phyloP scores from a whole-genome alignment of 2,113 vertebrate genomes.

The Clarias gariepinus region DNA sequence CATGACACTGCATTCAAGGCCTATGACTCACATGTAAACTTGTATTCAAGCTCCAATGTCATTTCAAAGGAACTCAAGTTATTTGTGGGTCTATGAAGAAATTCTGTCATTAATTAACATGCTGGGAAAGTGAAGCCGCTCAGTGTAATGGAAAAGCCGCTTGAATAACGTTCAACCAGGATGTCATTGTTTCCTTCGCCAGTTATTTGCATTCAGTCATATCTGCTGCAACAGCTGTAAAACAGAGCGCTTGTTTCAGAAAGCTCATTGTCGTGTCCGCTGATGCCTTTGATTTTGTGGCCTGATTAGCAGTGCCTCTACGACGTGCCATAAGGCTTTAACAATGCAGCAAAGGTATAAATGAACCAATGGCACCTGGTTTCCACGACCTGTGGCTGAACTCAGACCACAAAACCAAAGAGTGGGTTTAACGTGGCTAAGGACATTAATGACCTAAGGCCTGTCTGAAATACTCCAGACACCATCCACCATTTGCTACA shows the following conservation, averaged over 20 bases:
- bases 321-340: conserved; percentile 43
- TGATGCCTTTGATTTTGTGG: conserved; percentile 31
- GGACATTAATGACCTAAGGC: conserved; percentile 65
- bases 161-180: conserved; percentile 40
- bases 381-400: conserved; percentile 67
- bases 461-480: conserved; percentile 70
- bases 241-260: conserved; percentile 38
- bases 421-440: conserved; percentile 66
- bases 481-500: conserved; percentile 59
- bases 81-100: conserved; percentile 20
- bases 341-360: conserved; percentile 51
- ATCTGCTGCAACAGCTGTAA: conserved; percentile 42
- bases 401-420: conserved; percentile 65
- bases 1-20: conserved; percentile 10
- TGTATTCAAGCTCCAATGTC: conserved; percentile 11
- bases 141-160: conserved; percentile 33
- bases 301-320: conserved; percentile 50
- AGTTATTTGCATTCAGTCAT: conserved; percentile 36
- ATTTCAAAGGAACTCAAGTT: conserved; percentile 6
- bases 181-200: conserved; percentile 19
- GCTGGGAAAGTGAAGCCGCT: conserved; percentile 25
- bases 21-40: conserved; percentile 13
- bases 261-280: conserved; percentile 44
- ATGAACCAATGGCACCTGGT: conserved; percentile 68
- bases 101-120: conserved; percentile 47